A percentile compares a stretch with the other conserved stretches of the same genome.
Evolutionary conservation across 2,113 vertebrate species (phyloP).

Genomic region (Oncorhynchus tshawytscha): DNA sequence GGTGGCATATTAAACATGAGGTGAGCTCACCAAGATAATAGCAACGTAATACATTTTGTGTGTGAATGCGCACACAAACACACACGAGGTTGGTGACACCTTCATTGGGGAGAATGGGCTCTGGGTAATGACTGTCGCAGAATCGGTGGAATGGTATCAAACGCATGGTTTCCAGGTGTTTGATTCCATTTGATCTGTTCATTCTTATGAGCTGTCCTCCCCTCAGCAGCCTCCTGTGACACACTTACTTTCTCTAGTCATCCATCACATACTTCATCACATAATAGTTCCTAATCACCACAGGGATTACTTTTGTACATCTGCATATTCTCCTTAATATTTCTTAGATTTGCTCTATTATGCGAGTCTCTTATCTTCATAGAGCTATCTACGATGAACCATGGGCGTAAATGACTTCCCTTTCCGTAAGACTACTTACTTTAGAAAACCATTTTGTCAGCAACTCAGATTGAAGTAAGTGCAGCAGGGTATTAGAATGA

Average conservation of each 20-base stretch:
- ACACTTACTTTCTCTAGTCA: conserved; percentile 14
- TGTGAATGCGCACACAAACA: too few species aligned
- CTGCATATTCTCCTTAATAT: conserved; percentile 54
- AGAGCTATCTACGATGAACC: conserved; percentile 63
- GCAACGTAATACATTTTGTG: too few species aligned
- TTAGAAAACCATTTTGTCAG: conserved; percentile 71
- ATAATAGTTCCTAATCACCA: conserved; percentile 50
- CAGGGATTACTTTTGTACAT: conserved; percentile 35
- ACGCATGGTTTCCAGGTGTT: too few species aligned
- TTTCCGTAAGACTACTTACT: conserved; percentile 57
- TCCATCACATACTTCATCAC: conserved; percentile 54
- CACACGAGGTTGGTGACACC: too few species aligned
- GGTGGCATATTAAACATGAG: too few species aligned
- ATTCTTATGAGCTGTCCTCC: too few species aligned
- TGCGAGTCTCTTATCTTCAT: conserved; percentile 66
- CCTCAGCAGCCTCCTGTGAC: too few species aligned
- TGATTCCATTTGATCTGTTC: too few species aligned
- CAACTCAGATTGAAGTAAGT: conserved; percentile 60
- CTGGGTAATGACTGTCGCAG: too few species aligned
- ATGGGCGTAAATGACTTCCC: conserved; percentile 50
- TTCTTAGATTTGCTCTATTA: conserved; percentile 55
- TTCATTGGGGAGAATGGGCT: too few species aligned
- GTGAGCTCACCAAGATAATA: too few species aligned
- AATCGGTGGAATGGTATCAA: too few species aligned
- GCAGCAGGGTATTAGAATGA: conserved; percentile 68